Evolutionary conservation across 2,888 invertebrate species (phyloP).

Genomic region (Drosophila mayaguana): DNA sequence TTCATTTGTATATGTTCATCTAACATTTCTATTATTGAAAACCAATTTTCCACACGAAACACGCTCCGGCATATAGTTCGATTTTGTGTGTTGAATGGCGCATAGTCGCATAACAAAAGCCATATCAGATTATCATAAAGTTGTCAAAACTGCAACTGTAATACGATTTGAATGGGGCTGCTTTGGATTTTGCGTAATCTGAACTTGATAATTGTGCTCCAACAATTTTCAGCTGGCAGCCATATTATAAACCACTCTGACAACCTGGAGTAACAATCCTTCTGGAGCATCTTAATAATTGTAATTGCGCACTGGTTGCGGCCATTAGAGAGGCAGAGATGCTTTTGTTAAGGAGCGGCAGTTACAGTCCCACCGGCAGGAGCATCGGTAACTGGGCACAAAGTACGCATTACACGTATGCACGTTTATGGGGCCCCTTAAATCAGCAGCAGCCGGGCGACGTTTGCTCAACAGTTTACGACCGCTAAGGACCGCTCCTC

Average conservation of each 20-base stretch:
- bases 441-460: conserved; percentile 38
- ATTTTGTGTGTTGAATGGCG: conserved; percentile 8
- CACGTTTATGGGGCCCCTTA: conserved; percentile 33
- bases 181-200: background rate
- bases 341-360: conserved; percentile 2
- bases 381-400: conserved; percentile 27
- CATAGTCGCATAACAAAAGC: background rate
- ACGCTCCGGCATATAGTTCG: conserved; percentile 25
- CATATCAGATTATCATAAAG: conserved; percentile 1
- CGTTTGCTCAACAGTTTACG: conserved; percentile 42
- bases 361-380: conserved; percentile 7
- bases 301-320: conserved; percentile 36
- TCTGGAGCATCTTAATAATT: conserved; percentile 50
- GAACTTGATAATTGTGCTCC: background rate
- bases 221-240: background rate
- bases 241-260: background rate
- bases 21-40: conserved; percentile 62
- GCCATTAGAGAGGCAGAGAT: conserved; percentile 25
- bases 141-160: background rate
- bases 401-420: conserved; percentile 56
- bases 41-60: conserved; percentile 49
- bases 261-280: conserved; percentile 1
- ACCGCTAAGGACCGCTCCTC: conserved; percentile 23
- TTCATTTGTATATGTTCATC: conserved; percentile 18
- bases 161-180: background rate